phyloP scores from a whole-genome alignment of 2,888 invertebrate genomes.

The Trachelus stipa region DNA sequence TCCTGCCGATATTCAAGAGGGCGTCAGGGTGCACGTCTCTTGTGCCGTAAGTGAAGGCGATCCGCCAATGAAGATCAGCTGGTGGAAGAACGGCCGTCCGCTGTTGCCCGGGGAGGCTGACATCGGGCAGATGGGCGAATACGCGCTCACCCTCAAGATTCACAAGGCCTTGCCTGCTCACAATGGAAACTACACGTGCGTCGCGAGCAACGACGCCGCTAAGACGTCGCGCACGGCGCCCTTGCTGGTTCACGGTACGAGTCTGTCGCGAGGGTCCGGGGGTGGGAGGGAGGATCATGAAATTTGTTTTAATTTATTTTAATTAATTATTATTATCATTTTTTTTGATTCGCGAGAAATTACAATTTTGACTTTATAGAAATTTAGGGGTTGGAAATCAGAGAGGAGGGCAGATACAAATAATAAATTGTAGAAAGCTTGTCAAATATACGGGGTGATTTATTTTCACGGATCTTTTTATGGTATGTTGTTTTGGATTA shows the following conservation, averaged over 20 bases:
- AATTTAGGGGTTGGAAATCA: background rate
- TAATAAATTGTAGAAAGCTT: no score
- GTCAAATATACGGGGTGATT: no score
- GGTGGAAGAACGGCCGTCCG: slow-evolving; percentile 70
- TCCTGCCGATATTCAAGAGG: slow-evolving; percentile 66
- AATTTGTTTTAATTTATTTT: background rate
- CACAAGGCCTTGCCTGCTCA: slow-evolving; percentile 68
- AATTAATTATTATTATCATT: background rate
- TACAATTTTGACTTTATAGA: background rate
- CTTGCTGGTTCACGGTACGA: slow-evolving; percentile 68
- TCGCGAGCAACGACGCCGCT: slow-evolving; percentile 68
- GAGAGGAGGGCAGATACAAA: no score
- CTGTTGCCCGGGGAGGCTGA: slow-evolving; percentile 63
- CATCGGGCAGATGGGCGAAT: slow-evolving; percentile 60
- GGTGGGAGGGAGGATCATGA: background rate
- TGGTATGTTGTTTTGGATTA: no score
- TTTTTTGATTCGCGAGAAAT: background rate
- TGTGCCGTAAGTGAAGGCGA: slow-evolving; percentile 70
- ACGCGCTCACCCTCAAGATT: slow-evolving; percentile 67
- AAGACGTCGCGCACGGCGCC: slow-evolving; percentile 65
- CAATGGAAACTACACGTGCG: slow-evolving; percentile 70
- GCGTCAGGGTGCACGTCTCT: slow-evolving; percentile 67
- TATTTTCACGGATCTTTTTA: no score
- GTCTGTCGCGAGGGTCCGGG: background rate
- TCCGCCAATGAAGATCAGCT: slow-evolving; percentile 69